Evolutionary conservation across 2,888 invertebrate genomes (phyloP).

Genomic region (Eledona agricola): DNA sequence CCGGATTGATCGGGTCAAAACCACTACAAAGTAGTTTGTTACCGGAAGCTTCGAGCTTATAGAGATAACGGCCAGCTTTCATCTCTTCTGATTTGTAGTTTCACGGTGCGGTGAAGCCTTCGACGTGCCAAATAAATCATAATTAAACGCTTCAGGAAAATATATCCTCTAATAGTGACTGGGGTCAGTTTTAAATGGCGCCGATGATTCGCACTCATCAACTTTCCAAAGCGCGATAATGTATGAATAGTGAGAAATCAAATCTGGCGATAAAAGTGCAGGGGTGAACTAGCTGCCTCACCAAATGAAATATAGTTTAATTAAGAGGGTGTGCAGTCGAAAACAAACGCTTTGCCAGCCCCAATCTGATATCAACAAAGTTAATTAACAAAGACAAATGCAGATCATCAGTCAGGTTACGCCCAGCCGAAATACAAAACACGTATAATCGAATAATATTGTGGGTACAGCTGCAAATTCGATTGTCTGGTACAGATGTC

Average conservation of each 20-base stretch:
- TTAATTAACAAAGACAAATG: constrained; percentile 37
- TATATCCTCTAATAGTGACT: too few relatives aligned
- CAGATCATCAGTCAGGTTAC: constrained; percentile 25
- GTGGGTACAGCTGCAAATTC: constrained; percentile 15
- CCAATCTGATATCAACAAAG: constrained; percentile 27
- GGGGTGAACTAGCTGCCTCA: background rate
- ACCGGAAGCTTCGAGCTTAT: constrained; percentile 42
- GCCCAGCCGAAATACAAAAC: constrained; percentile 20
- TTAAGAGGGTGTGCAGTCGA: constrained; percentile 14
- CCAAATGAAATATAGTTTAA: constrained; percentile 17
- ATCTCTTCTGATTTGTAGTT: constrained; percentile 38
- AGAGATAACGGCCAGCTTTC: constrained; percentile 43
- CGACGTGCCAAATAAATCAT: constrained; percentile 5
- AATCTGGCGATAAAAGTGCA: too few relatives aligned
- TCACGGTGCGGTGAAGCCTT: constrained; percentile 1
- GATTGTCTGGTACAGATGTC: constrained; percentile 6
- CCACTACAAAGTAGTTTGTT: constrained; percentile 44
- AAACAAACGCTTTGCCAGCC: constrained; percentile 23
- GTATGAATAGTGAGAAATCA: too few relatives aligned
- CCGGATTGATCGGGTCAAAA: constrained; percentile 43
- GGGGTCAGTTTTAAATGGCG: too few relatives aligned
- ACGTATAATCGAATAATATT: constrained; percentile 21
- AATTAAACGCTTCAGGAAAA: constrained; percentile 13
- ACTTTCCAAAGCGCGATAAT: too few relatives aligned
- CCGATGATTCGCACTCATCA: too few relatives aligned